These are phyloP conservation scores for Alligator sinensis DNA, from an alignment of 2,113 vertebrate genomes.

Conservation along the genomic window DNA sequence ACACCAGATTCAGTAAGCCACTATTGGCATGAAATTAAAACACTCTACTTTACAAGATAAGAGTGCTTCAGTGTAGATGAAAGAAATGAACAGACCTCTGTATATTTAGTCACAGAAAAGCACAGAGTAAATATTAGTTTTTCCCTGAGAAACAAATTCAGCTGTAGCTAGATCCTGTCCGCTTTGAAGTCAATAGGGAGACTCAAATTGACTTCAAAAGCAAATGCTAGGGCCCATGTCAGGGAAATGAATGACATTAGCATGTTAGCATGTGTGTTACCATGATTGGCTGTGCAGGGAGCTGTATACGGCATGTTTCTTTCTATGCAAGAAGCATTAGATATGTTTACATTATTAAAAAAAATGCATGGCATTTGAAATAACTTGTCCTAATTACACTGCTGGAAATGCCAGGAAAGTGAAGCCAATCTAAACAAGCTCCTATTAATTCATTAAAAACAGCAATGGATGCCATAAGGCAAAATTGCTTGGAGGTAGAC, in stretches of 20 bases:
- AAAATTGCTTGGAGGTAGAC: neutral
- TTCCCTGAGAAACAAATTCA: neutral
- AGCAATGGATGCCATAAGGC: neutral
- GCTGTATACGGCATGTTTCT: neutral
- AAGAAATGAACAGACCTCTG: neutral
- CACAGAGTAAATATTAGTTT: neutral
- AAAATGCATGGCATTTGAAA: neutral
- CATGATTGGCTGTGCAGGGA: neutral
- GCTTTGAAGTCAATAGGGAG: neutral
- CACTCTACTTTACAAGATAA: neutral
- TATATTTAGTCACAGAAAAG: neutral
- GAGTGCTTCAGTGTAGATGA: neutral
- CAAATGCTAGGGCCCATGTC: neutral
- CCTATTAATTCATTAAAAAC: neutral
- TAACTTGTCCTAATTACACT: neutral
- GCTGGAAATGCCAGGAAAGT: neutral
- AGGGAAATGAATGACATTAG: neutral
- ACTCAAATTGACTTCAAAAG: neutral
- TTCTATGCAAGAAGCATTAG: neutral
- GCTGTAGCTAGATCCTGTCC: neutral
- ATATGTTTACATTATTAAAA: slow-evolving; percentile 12
- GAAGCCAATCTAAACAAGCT: neutral
- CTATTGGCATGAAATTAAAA: neutral
- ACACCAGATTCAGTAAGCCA: neutral
- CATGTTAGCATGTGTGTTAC: neutral